Evolutionary conservation across 2,797 vertebrate species (phyloP), one percentile per base, ranked within the genome.

Genomic region (Momotus momota): DNA sequence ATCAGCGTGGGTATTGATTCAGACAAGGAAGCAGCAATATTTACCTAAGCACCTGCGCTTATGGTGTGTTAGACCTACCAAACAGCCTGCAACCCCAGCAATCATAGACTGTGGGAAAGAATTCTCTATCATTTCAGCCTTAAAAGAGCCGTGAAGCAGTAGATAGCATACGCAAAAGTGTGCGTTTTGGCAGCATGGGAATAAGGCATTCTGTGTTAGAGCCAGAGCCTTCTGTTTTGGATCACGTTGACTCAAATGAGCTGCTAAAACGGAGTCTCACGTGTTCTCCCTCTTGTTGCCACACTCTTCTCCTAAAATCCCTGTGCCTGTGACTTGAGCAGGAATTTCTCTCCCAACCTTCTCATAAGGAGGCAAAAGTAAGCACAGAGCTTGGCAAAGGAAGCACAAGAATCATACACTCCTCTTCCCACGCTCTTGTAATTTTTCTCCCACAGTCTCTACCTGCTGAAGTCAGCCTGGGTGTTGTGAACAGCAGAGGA

Each of bases 31-130:
- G 77, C 73, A 35, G 83, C 91, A 96, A 93, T 94, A 95, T 96
- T 96, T 96, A 95, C 91, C 95, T 93, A 95, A 92, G 94, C 93
- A 96, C 88, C 86, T 95, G 91, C 22, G 11, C 58, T 81, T 91
- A 86, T 7, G 67, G 78, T 86, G 29, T 61, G 35, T 91, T 29
- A 90, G 60, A 81, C 26, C 82, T 65, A 91, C 92, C 91, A 80
- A 94, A 85, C 78, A 92, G 93, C 71, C 77, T 71, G 81, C 85
- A 93, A 78, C 27, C 40, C 64, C 69, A 79, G 72, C 70, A 60
- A 38, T 60, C 82, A 40, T 27, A 65, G 54, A 62, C 52, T 10
- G 13, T 13, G 81, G 48, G 92, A 96, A 60, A 89, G 60, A 86
- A 92, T 49, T 27, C 54, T 91, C 88, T 67, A 27, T 52, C 77